Conservation (phyloP, 2,797 vertebrate species). For the Microcaecilia unicolor region DNA sequence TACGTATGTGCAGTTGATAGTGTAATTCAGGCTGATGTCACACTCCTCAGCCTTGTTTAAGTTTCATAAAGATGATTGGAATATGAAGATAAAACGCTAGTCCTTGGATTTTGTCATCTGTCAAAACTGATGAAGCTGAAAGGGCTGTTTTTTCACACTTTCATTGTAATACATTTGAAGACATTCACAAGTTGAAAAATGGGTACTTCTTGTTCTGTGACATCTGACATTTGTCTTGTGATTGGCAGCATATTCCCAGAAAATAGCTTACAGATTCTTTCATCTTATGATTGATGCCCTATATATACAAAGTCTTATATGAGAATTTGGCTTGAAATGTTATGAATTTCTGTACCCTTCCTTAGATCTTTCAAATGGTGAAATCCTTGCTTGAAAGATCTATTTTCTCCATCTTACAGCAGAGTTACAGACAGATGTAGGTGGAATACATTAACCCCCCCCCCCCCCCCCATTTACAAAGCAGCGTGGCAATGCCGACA, state of each 20-base stretch:
- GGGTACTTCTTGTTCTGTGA: conserved; percentile 18
- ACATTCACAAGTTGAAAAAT: conserved; percentile 33
- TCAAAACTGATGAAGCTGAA: conserved; percentile 26
- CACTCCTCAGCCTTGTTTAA: conserved; percentile 13
- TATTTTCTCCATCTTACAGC: not conserved
- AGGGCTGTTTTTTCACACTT: conserved; percentile 3
- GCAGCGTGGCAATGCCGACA: too few species aligned
- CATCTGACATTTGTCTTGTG: conserved; percentile 37
- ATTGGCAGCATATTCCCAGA: conserved; percentile 31
- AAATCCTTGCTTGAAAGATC: not conserved
- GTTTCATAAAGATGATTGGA: conserved; percentile 16
- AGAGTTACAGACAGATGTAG: not conserved
- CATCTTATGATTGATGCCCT: conserved; percentile 33
- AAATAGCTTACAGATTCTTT: conserved; percentile 22
- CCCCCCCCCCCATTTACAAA: too few species aligned
- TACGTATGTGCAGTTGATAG: conserved; percentile 6
- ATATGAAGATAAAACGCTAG: conserved; percentile 24
- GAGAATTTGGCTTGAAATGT: conserved; percentile 9
- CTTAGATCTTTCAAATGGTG: conserved; percentile 4
- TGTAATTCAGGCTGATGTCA: conserved; percentile 6
- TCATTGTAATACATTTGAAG: conserved; percentile 24
- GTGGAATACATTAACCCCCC: conserved; percentile 11
- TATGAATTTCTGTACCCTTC: conserved; percentile 4
- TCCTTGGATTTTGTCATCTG: conserved; percentile 21
- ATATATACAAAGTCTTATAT: conserved; percentile 3